These are phyloP conservation scores for Tetragonisca angustula DNA, from an alignment of 2,888 invertebrate genomes.

Conservation along the genomic window DNA sequence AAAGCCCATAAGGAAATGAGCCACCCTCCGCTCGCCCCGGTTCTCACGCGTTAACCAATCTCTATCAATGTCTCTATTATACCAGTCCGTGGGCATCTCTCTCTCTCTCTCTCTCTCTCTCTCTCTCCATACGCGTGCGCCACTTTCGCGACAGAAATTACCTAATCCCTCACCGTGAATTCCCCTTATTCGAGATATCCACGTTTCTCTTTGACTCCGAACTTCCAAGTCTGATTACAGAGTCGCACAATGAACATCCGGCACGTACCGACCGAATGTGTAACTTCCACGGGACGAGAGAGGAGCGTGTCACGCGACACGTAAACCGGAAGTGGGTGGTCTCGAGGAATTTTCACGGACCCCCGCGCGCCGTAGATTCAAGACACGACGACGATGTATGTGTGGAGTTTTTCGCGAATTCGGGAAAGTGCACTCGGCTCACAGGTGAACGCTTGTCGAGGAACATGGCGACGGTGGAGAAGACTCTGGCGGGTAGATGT, in stretches of 20 bases:
- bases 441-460: conserved; percentile 1
- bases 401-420: neutral
- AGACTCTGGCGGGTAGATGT: conserved; percentile 41
- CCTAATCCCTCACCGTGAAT: conserved; percentile 59
- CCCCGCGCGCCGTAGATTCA: neutral
- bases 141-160: conserved; percentile 63
- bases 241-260: conserved; percentile 25
- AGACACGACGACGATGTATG: neutral
- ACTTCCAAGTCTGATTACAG: conserved; percentile 40
- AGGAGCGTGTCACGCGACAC: too few species aligned
- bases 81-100: neutral
- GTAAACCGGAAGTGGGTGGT: too few species aligned
- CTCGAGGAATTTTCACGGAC: neutral
- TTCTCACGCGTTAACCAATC: conserved; percentile 52
- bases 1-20: conserved; percentile 67
- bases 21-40: conserved; percentile 31
- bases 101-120: too few species aligned
- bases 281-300: neutral
- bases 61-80: conserved; percentile 68
- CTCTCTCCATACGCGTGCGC: conserved; percentile 30
- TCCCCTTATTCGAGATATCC: conserved; percentile 10
- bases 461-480: neutral
- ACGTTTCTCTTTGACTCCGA: conserved; percentile 30
- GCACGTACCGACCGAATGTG: neutral
- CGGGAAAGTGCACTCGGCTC: neutral